Base-by-base conservation (phyloP, 2,113 vertebrate genomes). In the Poecile atricapillus region DNA sequence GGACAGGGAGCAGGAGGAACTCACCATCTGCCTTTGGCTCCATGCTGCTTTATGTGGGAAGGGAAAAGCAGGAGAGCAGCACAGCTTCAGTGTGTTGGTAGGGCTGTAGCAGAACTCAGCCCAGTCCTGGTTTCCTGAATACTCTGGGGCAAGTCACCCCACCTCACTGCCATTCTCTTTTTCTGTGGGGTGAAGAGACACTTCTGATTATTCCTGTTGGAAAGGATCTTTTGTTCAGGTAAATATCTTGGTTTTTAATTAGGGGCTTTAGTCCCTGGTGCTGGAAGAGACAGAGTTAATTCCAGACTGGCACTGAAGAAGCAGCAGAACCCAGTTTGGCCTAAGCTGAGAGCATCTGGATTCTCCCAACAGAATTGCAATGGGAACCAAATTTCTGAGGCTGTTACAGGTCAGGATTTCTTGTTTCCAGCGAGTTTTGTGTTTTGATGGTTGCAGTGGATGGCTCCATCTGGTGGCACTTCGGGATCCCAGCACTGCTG, bases 401-500 rank as follows among this genome's bases (percentile, higher is more conserved):
- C 55, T 83, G 10, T 75, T 77, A 9, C 11, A 41, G 52, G 24
- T 47, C 64, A 35, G 33, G 50, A 74, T 83, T 90, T 84, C 59
- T 83, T 33, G 2, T 18, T 94, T 87, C 37, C 59, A 53, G 0
- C 11, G 1, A 20, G 58, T 39, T 49, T 65, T 52, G 33, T 58
- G 41, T 82, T 87, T 5, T 33, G 31, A 8, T 60, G 22, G 10
- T 52, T 87, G 70, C 75, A 75, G 93, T 73, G 67, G 21, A 62
- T 90, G 87, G 92, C 94, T 95, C 95, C 96, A 95, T 71, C 96
- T 97, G 75, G 43, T 96, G 95, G 96, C 86, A 56, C 56, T 83
- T 65, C 0, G 10, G 27, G 44, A n/a, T 90, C 10, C 12, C n/a
- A 43, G 58, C 22, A 33, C 41, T 52, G 3, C 46, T 50, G 59